phyloP scores from a whole-genome alignment of 2,888 invertebrate genomes.

The Folsomia manolachei region DNA sequence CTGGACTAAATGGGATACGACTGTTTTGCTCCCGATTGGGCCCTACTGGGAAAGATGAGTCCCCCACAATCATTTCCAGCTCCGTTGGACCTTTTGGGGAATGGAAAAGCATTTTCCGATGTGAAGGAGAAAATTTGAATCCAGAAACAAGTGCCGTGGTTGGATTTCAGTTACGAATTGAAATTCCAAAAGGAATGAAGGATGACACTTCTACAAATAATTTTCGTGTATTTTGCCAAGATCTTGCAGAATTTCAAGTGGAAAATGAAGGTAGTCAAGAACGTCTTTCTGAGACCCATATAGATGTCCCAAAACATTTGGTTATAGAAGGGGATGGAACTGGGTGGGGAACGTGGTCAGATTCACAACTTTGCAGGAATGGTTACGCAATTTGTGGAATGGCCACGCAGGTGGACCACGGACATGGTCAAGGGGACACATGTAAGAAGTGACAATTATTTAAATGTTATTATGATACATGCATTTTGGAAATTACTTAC shows the following conservation, averaged over 20 bases:
- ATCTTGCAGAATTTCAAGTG: slow-evolving; percentile 19
- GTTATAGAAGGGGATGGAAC: slow-evolving; percentile 38
- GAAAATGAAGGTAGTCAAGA: neutral
- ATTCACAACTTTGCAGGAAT: slow-evolving; percentile 29
- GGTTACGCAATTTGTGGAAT: slow-evolving; percentile 38
- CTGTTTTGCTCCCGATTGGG: slow-evolving; percentile 28
- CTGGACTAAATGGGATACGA: slow-evolving; percentile 32
- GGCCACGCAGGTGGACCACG: slow-evolving; percentile 34
- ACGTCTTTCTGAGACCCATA: neutral
- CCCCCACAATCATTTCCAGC: slow-evolving; percentile 23
- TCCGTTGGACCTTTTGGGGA: slow-evolving; percentile 26
- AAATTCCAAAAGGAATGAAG: slow-evolving; percentile 21
- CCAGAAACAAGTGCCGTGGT: slow-evolving; percentile 20
- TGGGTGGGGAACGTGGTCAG: slow-evolving; percentile 28
- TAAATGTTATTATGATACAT: neutral
- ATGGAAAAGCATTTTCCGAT: slow-evolving; percentile 31
- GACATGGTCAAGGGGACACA: slow-evolving; percentile 9
- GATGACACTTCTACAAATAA: slow-evolving; percentile 42
- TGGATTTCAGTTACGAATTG: slow-evolving; percentile 34
- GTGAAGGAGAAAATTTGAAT: slow-evolving; percentile 8
- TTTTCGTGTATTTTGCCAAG: slow-evolving; percentile 30
- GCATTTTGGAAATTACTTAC: neutral
- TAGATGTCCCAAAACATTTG: neutral
- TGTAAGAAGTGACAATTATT: slow-evolving; percentile 12
- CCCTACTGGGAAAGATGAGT: slow-evolving; percentile 1